phyloP scores from a whole-genome alignment of 2,797 vertebrate species.

The Chelmon rostratus region DNA sequence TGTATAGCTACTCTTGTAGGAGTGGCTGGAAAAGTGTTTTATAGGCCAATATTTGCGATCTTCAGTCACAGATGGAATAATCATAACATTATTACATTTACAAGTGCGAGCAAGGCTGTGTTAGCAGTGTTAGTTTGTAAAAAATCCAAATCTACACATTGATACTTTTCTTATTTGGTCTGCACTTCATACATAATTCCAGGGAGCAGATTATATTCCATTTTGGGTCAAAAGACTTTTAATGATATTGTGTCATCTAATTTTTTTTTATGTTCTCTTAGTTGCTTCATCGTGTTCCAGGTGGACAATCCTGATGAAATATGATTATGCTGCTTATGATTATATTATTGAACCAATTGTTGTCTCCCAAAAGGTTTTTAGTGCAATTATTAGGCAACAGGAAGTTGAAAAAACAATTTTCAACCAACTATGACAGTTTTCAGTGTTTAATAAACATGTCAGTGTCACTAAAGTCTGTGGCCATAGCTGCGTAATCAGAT shows the following conservation, averaged over 20 bases:
- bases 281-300: background rate
- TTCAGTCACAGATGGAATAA: background rate
- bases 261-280: background rate
- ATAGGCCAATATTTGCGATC: background rate
- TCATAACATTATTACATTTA: background rate
- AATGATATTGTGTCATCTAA: background rate
- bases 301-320: background rate
- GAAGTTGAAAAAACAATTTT: background rate
- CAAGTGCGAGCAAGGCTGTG: no score
- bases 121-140: background rate
- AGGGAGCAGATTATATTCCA: slow-evolving; percentile 29
- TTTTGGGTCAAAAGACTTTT: slow-evolving; percentile 29
- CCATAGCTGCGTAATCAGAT: background rate
- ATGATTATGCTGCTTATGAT: background rate
- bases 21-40: background rate
- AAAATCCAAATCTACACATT: slow-evolving; percentile 7
- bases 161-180: slow-evolving; percentile 14
- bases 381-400: background rate
- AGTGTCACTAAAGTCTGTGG: background rate
- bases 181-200: slow-evolving; percentile 15
- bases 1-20: background rate
- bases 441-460: background rate
- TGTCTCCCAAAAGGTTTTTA: background rate
- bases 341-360: background rate
- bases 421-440: background rate